A percentile compares a stretch with the other conserved stretches of the same genome.
phyloP scores from a whole-genome alignment of 2,113 vertebrate genomes.

The Salvelinus sp. region DNA sequence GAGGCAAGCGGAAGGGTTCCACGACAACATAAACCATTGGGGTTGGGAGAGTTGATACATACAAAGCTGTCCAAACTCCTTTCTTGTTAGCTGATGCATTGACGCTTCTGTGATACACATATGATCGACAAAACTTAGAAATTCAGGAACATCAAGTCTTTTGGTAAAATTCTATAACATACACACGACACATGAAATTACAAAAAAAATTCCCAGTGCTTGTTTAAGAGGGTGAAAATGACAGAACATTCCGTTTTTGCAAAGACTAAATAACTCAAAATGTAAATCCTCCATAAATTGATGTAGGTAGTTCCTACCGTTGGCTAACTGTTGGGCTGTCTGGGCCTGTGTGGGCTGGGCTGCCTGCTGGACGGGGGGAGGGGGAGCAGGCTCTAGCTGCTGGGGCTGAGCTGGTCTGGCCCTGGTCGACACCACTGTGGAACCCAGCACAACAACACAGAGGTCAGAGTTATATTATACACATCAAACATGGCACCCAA shows the following conservation, averaged over 20 bases:
- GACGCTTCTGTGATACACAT: conserved; percentile 82
- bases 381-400: conserved; percentile 81
- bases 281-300: too few relatives aligned
- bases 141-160: not conserved
- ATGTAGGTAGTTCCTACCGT: conserved; percentile 78
- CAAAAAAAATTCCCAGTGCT: too few relatives aligned
- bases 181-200: too few relatives aligned
- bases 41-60: conserved; percentile 62
- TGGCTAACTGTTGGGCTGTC: conserved; percentile 88
- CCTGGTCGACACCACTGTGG: conserved; percentile 84
- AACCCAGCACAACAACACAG: conserved; percentile 47
- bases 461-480: not conserved
- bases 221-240: too few relatives aligned
- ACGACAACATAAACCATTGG: conserved; percentile 23
- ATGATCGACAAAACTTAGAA: conserved; percentile 46
- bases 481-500: not conserved
- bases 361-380: conserved; percentile 71
- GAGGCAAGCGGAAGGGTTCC: conserved; percentile 15
- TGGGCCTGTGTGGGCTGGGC: conserved; percentile 64
- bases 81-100: conserved; percentile 63
- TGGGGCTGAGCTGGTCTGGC: conserved; percentile 81
- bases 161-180: too few relatives aligned
- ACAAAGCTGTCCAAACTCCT: conserved; percentile 71
- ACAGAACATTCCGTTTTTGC: too few relatives aligned
- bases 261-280: not conserved